phyloP scores from a whole-genome alignment of 2,113 vertebrate genomes.

The Meriones unguiculatus region DNA sequence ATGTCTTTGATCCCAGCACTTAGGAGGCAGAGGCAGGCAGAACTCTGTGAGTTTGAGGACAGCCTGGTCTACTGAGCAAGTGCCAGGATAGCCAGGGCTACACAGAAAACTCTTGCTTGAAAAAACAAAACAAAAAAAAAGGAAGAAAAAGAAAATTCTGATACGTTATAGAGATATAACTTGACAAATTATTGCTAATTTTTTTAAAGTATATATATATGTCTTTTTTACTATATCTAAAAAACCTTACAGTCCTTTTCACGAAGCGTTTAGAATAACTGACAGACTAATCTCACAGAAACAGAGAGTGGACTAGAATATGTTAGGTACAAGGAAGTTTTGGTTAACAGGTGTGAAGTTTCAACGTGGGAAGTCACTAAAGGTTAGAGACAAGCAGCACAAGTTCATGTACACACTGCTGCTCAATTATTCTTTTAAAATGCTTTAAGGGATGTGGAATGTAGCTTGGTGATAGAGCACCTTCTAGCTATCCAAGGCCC shows the following conservation, averaged over 20 bases:
- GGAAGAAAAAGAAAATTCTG: not conserved
- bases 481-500: not conserved
- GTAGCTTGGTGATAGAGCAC: not conserved
- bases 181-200: not conserved
- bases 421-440: not conserved
- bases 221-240: not conserved
- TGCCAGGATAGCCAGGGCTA: not conserved
- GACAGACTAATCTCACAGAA: not conserved
- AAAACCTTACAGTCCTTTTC: not conserved
- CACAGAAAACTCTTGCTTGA: not conserved
- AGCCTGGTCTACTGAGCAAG: not conserved
- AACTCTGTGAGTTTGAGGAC: not conserved
- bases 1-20: not conserved
- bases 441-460: not conserved
- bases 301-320: not conserved
- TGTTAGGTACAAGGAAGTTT: not conserved
- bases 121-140: not conserved
- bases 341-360: not conserved
- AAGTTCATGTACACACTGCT: not conserved
- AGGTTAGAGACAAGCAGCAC: not conserved
- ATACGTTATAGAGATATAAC: not conserved
- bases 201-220: not conserved
- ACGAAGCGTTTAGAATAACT: not conserved
- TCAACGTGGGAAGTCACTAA: not conserved
- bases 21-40: not conserved